Base-by-base conservation (phyloP, 2,113 vertebrate species). In the Centropristis striata region DNA sequence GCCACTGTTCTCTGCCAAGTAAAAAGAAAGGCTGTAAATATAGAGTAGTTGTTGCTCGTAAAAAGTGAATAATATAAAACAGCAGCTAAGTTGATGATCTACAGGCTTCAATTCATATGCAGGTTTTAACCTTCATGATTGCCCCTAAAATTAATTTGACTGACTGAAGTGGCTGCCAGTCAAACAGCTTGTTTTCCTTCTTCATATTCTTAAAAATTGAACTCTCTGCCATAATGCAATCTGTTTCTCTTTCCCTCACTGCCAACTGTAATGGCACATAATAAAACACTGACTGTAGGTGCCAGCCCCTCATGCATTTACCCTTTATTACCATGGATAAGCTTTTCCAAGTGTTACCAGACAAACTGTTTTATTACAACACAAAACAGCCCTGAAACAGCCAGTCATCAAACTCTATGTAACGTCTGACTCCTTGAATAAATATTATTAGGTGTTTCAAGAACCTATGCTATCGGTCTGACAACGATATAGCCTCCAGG, bases 31-130 rank as follows among this genome's bases (percentile, higher is more conserved):
- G 36, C 78, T 57, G 32, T 50, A 13, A 59, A 61, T 25, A 57
- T 36, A 27, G 2, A n/a, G 25, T 32, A 53, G 57, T 32, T 67
- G 16, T 13, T 63, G 27, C 49, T 68, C 13, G 39, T 71, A 70
- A 81, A 81, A 79, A 16, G 41, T 21, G 15, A 27, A 11, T 47
- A 47, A 73, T 73, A 39, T 15, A 51, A 60, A 81, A 81, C 42
- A 72, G 27, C 13, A 0, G n/a, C n/a, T 39, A 32, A 9, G 11
- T 51, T 49, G 23, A 65, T 42, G 41, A 64, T 49, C 6, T 64
- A 16, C 37, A 60, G 13, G 25, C 2, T 44, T 0, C 64, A 4
- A 41, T 59, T 51, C 39, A 36, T 10, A 59, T 32, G 36, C 36
- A 60, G 57, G 2, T 59, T 39, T 59, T 13, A 39, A 21, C n/a